A percentile compares a stretch with the other conserved stretches of the same genome.
These are phyloP conservation scores for Epinotia brunnichana DNA, from an alignment of 2,888 invertebrate genomes.

Conservation along the genomic window DNA sequence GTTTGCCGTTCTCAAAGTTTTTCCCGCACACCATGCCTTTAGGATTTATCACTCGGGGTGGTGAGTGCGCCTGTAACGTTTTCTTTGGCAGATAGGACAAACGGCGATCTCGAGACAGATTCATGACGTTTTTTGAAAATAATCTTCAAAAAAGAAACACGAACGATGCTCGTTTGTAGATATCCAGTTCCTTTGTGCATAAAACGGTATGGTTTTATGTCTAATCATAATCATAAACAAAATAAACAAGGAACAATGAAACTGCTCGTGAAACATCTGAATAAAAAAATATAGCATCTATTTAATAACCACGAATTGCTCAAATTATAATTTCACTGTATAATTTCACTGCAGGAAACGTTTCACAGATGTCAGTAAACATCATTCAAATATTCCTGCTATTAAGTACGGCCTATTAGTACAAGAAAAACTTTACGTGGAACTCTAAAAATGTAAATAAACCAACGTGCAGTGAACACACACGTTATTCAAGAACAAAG, in stretches of 20 bases:
- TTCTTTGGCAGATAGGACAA: constrained; percentile 71
- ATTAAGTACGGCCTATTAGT: background rate
- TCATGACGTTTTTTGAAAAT: constrained; percentile 15
- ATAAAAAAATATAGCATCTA: constrained; percentile 16
- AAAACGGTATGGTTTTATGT: constrained; percentile 6
- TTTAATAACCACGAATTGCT: constrained; percentile 19
- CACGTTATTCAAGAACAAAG: constrained; percentile 32
- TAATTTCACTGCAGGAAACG: background rate
- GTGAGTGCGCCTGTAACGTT: constrained; percentile 72
- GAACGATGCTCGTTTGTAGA: constrained; percentile 6
- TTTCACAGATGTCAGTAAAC: constrained; percentile 14
- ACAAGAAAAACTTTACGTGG: constrained; percentile 5
- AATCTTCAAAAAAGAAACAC: constrained; percentile 27
- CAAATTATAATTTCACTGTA: background rate
- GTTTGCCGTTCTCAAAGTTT: constrained; percentile 20
- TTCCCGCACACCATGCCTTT: constrained; percentile 50
- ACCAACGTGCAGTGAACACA: constrained; percentile 28
- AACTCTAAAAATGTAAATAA: constrained; percentile 28
- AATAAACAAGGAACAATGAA: constrained; percentile 22
- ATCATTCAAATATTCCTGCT: background rate
- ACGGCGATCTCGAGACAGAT: constrained; percentile 62
- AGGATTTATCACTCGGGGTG: constrained; percentile 69
- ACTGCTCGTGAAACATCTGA: background rate
- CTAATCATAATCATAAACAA: constrained; percentile 14
- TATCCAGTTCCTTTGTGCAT: constrained; percentile 19